A percentile compares a stretch with the other conserved stretches of the same genome.
Evolutionary conservation across 2,113 vertebrate species (phyloP).

Genomic region (Propithecus coquereli): DNA sequence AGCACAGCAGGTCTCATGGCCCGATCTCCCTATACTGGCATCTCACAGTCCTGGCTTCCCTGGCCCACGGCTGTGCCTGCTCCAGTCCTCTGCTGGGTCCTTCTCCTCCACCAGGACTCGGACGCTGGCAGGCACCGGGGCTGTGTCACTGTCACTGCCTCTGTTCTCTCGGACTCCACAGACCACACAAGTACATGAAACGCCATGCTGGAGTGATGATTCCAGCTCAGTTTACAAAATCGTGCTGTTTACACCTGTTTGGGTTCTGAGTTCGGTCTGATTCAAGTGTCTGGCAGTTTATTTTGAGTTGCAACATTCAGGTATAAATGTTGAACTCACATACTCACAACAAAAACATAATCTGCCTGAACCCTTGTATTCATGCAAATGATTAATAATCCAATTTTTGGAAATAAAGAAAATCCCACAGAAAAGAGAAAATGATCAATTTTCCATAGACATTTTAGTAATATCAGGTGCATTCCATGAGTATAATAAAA

Average conservation of each 20-base stretch:
- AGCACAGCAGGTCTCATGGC: background rate
- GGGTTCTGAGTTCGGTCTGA: background rate
- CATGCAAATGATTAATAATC: background rate
- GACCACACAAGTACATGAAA: too few species aligned
- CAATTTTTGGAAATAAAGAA: background rate
- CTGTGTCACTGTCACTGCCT: rapidly evolving
- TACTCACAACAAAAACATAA: background rate
- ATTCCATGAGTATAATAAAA: background rate
- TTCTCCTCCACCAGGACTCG: background rate
- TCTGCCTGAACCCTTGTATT: background rate
- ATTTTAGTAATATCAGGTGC: background rate
- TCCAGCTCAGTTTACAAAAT: background rate
- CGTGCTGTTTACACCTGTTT: background rate
- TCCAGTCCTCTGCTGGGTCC: background rate
- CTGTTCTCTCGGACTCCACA: background rate
- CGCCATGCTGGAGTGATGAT: background rate
- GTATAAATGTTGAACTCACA: background rate
- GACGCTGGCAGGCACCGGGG: background rate
- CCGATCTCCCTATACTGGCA: too few species aligned
- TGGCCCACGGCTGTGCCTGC: background rate
- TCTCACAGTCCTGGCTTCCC: background rate
- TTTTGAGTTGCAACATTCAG: background rate
- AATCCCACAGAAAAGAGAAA: background rate
- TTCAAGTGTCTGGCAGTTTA: background rate
- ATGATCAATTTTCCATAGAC: background rate